phyloP scores from a whole-genome alignment of 2,797 vertebrate species.

The Arremon aurantiirostris region DNA sequence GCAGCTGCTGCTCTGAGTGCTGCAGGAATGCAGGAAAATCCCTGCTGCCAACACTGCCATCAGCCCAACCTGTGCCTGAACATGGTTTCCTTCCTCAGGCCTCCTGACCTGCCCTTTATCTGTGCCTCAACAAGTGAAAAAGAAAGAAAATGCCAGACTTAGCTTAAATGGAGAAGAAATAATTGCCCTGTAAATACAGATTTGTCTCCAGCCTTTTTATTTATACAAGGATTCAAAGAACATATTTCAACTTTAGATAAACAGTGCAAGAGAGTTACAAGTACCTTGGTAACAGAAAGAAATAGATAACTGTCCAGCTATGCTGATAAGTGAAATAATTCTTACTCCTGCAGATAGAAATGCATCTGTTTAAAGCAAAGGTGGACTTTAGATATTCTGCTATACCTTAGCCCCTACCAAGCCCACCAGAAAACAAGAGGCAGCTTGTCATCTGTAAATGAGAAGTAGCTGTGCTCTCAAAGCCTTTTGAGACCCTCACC shows the following conservation, averaged over 20 bases:
- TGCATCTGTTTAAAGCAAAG: conserved; percentile 61
- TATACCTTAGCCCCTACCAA: conserved; percentile 42
- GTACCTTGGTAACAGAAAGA: conserved; percentile 69
- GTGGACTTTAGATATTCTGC: conserved; percentile 35
- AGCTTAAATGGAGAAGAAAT: not conserved
- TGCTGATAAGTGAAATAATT: conserved; percentile 45
- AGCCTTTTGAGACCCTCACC: conserved; percentile 31
- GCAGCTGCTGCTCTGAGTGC: not conserved
- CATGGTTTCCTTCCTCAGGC: not conserved
- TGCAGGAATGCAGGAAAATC: not conserved
- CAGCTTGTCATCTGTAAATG: conserved; percentile 61
- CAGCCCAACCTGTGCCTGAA: not conserved
- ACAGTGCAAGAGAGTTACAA: conserved; percentile 66
- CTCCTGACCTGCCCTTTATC: not conserved
- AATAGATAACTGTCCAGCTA: conserved; percentile 49
- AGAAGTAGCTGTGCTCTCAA: conserved; percentile 54
- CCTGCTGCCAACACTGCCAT: accelerated
- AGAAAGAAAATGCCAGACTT: not conserved
- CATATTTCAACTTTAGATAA: conserved; percentile 62
- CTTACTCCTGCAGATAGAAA: conserved; percentile 53
- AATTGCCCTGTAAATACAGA: conserved; percentile 19
- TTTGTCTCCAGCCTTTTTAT: conserved; percentile 78
- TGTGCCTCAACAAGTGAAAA: not conserved
- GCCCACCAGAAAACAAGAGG: conserved; percentile 61
- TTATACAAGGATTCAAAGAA: conserved; percentile 75